Evolutionary conservation across 1,140 invertebrate genomes (phyloP).

Genomic region (Mylabris phalerata): DNA sequence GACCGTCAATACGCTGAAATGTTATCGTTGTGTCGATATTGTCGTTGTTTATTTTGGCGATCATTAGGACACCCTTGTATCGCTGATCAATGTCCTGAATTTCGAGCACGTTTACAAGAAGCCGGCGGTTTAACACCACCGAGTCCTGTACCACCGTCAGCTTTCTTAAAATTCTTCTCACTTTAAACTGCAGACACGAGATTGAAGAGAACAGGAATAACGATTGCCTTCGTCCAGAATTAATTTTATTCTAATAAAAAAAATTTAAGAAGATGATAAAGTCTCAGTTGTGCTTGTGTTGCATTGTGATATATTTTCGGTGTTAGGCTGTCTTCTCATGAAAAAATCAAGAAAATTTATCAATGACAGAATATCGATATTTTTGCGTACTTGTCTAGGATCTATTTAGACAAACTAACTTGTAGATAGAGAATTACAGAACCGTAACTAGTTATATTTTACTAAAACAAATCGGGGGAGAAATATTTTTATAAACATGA

Average conservation of each 20-base stretch:
- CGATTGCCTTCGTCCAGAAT: slow-evolving; percentile 10
- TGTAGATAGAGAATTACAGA: too few species aligned
- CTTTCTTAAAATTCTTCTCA: slow-evolving; percentile 87
- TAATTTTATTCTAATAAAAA: neutral
- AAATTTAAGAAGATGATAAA: too few species aligned
- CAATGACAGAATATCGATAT: too few species aligned
- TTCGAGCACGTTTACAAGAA: slow-evolving; percentile 67
- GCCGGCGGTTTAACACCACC: slow-evolving; percentile 72
- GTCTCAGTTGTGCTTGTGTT: slow-evolving; percentile 27
- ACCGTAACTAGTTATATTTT: too few species aligned
- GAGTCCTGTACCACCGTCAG: slow-evolving; percentile 77
- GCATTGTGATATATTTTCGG: slow-evolving; percentile 29
- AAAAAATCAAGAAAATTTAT: too few species aligned
- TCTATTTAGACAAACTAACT: too few species aligned
- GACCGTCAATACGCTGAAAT: slow-evolving; percentile 87
- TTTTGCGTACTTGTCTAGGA: too few species aligned
- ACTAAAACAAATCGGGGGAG: too few species aligned
- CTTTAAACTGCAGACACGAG: slow-evolving; percentile 47
- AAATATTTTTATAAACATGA: too few species aligned
- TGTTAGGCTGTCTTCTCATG: too few species aligned
- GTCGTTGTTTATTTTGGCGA: slow-evolving; percentile 95
- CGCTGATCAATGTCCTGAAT: slow-evolving; percentile 73
- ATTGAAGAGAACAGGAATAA: too few species aligned
- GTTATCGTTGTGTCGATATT: slow-evolving; percentile 88
- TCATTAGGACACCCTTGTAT: slow-evolving; percentile 86